Conservation (phyloP, 2,888 invertebrate genomes). For the Ochlodes sylvanus region DNA sequence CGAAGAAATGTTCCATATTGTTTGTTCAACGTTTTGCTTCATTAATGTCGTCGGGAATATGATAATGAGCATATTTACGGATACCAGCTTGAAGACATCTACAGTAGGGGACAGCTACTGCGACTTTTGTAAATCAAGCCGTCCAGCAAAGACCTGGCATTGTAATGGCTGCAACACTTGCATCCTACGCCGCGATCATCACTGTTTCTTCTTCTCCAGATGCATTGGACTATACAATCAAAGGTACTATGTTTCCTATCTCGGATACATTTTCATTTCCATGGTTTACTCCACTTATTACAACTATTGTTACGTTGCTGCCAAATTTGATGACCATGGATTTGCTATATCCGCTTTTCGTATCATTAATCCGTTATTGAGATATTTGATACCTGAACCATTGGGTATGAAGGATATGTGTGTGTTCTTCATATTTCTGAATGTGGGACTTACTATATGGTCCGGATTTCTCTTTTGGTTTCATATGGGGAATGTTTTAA, state of each 20-base stretch:
- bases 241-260: slow-evolving; percentile 91
- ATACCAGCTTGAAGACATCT: slow-evolving; percentile 52
- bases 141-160: slow-evolving; percentile 93
- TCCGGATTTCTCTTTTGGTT: slow-evolving; percentile 52
- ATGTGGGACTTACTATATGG: slow-evolving; percentile 56
- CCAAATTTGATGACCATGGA: slow-evolving; percentile 52
- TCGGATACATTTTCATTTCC: slow-evolving; percentile 88
- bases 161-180: slow-evolving; percentile 92
- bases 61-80: slow-evolving; percentile 56
- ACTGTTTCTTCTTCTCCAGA: slow-evolving; percentile 92
- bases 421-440: slow-evolving; percentile 55
- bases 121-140: slow-evolving; percentile 87
- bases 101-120: slow-evolving; percentile 84
- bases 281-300: slow-evolving; percentile 87
- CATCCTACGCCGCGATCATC: slow-evolving; percentile 92
- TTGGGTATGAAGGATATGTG: slow-evolving; percentile 56
- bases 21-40: slow-evolving; percentile 57
- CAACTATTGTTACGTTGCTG: slow-evolving; percentile 87
- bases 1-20: slow-evolving; percentile 54
- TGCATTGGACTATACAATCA: slow-evolving; percentile 94
- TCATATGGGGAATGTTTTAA: slow-evolving; percentile 78
- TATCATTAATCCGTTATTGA: slow-evolving; percentile 57
- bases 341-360: slow-evolving; percentile 50
- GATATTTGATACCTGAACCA: slow-evolving; percentile 50
- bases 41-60: slow-evolving; percentile 67